Percentiles rank a stretch among this genome's conserved stretches.
phyloP scores from a whole-genome alignment of 2,888 invertebrate genomes.

The Dynastes maya region DNA sequence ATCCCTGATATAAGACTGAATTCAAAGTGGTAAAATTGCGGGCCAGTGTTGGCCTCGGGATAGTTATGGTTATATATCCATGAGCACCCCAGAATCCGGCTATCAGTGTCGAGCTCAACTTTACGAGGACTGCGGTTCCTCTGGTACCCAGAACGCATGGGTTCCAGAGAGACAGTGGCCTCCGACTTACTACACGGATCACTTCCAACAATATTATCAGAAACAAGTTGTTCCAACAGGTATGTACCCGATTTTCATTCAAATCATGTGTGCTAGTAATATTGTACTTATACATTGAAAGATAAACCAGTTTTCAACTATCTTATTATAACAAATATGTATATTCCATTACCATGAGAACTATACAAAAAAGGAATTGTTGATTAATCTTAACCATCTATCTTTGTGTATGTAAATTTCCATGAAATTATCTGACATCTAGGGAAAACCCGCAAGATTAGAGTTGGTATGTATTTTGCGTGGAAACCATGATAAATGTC shows the following conservation, averaged over 20 bases:
- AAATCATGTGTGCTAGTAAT: too few relatives aligned
- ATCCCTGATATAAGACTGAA: conserved; percentile 35
- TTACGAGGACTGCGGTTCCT: conserved; percentile 41
- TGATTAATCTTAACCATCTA: too few relatives aligned
- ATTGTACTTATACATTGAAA: too few relatives aligned
- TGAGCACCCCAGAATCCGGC: conserved; percentile 64
- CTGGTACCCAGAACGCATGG: conserved; percentile 46
- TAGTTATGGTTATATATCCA: conserved; percentile 75
- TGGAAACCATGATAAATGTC: too few relatives aligned
- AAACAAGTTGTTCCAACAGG: conserved; percentile 48
- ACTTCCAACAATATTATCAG: conserved; percentile 43
- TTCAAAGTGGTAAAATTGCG: conserved; percentile 64
- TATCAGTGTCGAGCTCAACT: conserved; percentile 47
- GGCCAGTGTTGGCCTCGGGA: conserved; percentile 71
- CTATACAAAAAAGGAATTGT: too few relatives aligned
- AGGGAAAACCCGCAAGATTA: too few relatives aligned
- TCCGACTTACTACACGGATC: conserved; percentile 50
- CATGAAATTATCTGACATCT: too few relatives aligned
- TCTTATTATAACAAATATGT: too few relatives aligned
- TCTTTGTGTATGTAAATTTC: too few relatives aligned
- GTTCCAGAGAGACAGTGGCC: conserved; percentile 50
- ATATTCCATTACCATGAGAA: too few relatives aligned
- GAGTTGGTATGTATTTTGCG: too few relatives aligned
- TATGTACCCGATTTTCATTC: conserved; percentile 9
- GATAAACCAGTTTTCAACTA: too few relatives aligned